phyloP scores from a whole-genome alignment of 1,140 invertebrate genomes.

The Drosophila leontia region DNA sequence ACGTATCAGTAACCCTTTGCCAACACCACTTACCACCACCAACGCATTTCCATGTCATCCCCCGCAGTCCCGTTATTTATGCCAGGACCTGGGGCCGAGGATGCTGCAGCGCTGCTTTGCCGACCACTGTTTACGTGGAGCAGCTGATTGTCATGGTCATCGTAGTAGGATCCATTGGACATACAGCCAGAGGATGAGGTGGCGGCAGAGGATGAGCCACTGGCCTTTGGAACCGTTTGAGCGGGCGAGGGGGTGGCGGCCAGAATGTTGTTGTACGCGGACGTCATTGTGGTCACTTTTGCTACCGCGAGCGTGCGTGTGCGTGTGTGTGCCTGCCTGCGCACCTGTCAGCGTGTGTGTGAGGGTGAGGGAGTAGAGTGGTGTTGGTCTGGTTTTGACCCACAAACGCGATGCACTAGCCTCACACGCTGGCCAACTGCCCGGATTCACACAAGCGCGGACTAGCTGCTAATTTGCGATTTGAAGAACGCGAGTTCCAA shows the following conservation, averaged over 20 bases:
- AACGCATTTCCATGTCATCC: conserved; percentile 64
- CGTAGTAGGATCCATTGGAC: conserved; percentile 46
- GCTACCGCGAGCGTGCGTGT: conserved; percentile 15
- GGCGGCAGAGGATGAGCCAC: neutral
- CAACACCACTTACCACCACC: conserved; percentile 72
- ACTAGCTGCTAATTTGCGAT: conserved; percentile 27
- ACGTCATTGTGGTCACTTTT: conserved; percentile 47
- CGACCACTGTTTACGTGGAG: conserved; percentile 59
- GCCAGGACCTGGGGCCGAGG: conserved; percentile 66
- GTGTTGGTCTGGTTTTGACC: conserved; percentile 18
- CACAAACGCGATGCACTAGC: conserved; percentile 32
- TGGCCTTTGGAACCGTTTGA: conserved; percentile 64
- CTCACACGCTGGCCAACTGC: conserved; percentile 6
- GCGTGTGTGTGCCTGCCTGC: conserved; percentile 6
- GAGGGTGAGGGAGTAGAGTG: neutral
- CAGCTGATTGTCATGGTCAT: conserved; percentile 70
- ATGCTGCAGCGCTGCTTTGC: conserved; percentile 47
- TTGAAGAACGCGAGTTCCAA: conserved; percentile 10
- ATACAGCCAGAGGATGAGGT: conserved; percentile 12
- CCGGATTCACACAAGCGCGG: conserved; percentile 2
- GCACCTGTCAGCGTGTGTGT: conserved; percentile 15
- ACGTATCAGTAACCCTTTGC: no score
- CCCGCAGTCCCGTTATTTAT: conserved; percentile 39
- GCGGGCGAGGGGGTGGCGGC: conserved; percentile 55
- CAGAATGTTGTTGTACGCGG: conserved; percentile 27